A percentile compares a stretch with the other conserved stretches of the same genome.
Conservation (phyloP, 2,113 vertebrate genomes). For the Tautogolabrus adspersus region DNA sequence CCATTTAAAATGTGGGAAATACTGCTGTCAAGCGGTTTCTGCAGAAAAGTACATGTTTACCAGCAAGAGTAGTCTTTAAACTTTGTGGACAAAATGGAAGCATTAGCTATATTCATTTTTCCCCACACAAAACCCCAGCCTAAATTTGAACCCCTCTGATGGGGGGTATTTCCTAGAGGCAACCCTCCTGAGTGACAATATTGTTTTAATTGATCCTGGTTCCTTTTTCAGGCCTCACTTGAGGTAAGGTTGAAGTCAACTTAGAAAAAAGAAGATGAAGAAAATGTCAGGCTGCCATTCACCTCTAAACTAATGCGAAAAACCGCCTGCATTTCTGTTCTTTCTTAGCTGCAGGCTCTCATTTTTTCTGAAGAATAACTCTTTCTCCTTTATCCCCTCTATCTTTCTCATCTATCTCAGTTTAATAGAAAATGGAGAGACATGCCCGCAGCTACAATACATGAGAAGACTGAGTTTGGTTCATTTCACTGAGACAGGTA, state of each 20-base stretch:
- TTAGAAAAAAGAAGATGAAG: background rate
- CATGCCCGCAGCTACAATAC: conserved; percentile 22
- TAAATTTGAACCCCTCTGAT: background rate
- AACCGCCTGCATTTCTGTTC: background rate
- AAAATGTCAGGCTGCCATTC: background rate
- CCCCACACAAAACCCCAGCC: background rate
- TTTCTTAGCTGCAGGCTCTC: conserved; percentile 25
- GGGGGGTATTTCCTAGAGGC: background rate
- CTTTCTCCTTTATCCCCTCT: background rate
- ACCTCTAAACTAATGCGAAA: conserved; percentile 7
- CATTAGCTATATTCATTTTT: background rate
- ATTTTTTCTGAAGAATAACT: conserved; percentile 29
- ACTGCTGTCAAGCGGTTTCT: background rate
- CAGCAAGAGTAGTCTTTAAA: background rate
- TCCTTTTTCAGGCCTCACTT: background rate
- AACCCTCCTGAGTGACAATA: background rate
- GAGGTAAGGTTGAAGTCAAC: background rate
- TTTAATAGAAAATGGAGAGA: background rate
- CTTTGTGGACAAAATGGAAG: too few species aligned
- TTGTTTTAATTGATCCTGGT: background rate
- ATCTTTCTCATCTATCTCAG: conserved; percentile 11
- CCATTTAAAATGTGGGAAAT: background rate
- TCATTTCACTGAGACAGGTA: conserved; percentile 2
- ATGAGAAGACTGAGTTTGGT: background rate
- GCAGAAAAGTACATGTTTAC: background rate